Conservation (phyloP, 1,140 invertebrate species). For the Papilio dardanus region DNA sequence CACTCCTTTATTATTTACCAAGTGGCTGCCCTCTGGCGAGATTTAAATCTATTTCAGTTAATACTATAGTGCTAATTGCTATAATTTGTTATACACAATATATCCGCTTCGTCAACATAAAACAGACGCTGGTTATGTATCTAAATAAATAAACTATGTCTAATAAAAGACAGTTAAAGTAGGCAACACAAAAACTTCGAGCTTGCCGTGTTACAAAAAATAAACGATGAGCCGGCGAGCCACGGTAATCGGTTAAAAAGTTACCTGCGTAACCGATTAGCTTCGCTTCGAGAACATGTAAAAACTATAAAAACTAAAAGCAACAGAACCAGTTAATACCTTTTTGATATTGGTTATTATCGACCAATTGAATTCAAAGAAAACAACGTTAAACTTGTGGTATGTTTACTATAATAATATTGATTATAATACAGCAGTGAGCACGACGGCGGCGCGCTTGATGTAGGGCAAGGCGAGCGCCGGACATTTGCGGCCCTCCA, state of each 20-base stretch:
- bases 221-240: neutral
- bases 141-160: too few species aligned
- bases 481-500: constrained; percentile 43
- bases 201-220: neutral
- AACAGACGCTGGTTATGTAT: too few species aligned
- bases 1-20: too few species aligned
- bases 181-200: constrained; percentile 21
- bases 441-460: neutral
- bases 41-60: too few species aligned
- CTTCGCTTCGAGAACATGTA: neutral
- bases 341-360: too few species aligned
- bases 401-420: neutral
- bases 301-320: neutral
- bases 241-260: neutral
- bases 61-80: too few species aligned
- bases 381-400: neutral
- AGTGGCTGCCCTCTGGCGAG: too few species aligned
- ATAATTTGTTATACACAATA: too few species aligned
- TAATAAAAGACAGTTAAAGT: neutral
- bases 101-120: too few species aligned
- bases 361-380: neutral
- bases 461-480: constrained; percentile 48
- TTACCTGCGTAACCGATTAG: constrained; percentile 3
- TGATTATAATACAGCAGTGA: neutral
- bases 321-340: neutral